A percentile compares a stretch with the other conserved stretches of the same genome.
Evolutionary conservation across 2,113 vertebrate species (phyloP).

Genomic region (Sebastes fasciatus): DNA sequence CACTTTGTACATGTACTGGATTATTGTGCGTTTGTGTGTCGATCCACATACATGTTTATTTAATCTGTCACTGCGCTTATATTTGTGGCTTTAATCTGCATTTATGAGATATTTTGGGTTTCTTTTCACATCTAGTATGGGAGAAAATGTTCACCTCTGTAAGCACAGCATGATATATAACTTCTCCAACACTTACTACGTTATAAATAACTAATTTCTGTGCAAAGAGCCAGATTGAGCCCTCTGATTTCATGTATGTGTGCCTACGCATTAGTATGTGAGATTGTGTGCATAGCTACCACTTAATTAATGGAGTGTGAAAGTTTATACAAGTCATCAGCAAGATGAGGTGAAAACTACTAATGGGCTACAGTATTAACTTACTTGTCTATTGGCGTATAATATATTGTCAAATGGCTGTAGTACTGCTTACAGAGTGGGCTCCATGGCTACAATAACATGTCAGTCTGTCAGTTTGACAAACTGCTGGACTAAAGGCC

Average conservation of each 20-base stretch:
- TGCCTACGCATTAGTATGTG: background rate
- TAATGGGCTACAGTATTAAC: conserved; percentile 23
- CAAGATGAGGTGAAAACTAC: conserved; percentile 51
- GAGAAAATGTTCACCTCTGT: background rate
- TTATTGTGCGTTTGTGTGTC: conserved; percentile 18
- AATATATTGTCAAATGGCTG: conserved; percentile 29
- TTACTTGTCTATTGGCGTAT: conserved; percentile 27
- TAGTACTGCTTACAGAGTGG: conserved; percentile 19
- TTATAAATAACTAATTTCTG: background rate
- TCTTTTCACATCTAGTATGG: background rate
- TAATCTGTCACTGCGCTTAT: background rate
- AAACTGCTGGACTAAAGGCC: conserved; percentile 36
- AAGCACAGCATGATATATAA: background rate
- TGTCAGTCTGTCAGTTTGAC: conserved; percentile 55
- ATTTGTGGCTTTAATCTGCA: background rate
- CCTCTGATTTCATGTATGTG: background rate
- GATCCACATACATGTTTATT: background rate
- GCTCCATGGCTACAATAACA: conserved; percentile 56
- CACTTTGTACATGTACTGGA: conserved; percentile 1
- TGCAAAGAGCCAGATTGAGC: background rate
- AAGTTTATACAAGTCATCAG: conserved; percentile 23
- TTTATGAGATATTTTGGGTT: background rate
- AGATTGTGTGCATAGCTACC: background rate
- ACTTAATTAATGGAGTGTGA: conserved; percentile 29
- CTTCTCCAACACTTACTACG: background rate